Conservation (phyloP, 2,888 invertebrate species). For the Phragmatobia fuliginosa region DNA sequence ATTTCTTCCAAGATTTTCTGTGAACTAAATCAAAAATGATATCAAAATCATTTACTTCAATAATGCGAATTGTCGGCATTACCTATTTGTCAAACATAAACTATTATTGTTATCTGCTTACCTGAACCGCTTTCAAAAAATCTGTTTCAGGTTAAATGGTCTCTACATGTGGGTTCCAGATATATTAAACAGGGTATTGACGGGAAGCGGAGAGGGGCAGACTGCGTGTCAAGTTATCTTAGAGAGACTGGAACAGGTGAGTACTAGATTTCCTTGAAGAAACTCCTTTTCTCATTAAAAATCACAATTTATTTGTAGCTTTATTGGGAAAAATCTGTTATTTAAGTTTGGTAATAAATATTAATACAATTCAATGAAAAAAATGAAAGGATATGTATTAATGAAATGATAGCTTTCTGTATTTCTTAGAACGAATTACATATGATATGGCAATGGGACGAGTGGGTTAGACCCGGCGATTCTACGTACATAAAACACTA, state of each 20-base stretch:
- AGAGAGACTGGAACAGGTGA: slow-evolving; percentile 69
- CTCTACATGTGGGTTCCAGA: slow-evolving; percentile 87
- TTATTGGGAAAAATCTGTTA: not conserved
- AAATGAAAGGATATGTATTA: no score
- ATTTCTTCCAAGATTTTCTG: no score
- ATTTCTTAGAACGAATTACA: not conserved
- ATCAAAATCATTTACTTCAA: no score
- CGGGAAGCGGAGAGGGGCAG: slow-evolving; percentile 55
- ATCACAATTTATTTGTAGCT: not conserved
- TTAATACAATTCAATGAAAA: no score
- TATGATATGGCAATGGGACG: not conserved
- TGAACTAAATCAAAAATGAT: no score
- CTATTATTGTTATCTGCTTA: no score
- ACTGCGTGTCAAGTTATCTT: slow-evolving; percentile 78
- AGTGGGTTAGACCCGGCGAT: no score
- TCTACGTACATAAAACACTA: not conserved
- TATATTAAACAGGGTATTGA: slow-evolving; percentile 84
- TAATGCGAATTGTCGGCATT: no score
- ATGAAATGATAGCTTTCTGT: not conserved
- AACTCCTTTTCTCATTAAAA: not conserved
- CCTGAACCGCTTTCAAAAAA: not conserved
- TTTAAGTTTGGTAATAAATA: not conserved
- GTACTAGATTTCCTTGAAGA: not conserved
- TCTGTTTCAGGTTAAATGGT: slow-evolving; percentile 80
- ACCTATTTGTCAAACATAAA: no score